Percentiles rank a stretch among this genome's conserved stretches.
phyloP scores from a whole-genome alignment of 1,140 invertebrate species.

The Drosophila santomea region DNA sequence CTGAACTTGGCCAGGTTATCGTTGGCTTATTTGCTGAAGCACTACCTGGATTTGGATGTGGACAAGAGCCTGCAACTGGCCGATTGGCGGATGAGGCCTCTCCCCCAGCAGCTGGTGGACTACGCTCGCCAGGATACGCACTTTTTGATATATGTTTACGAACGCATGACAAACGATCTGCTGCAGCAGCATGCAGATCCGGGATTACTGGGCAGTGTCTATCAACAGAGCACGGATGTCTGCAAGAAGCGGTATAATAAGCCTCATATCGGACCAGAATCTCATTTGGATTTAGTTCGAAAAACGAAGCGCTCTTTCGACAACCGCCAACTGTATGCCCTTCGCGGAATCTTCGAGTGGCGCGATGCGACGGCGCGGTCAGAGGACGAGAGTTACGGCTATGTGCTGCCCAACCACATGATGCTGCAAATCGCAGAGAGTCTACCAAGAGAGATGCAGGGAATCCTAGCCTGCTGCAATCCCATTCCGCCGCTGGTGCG shows the following conservation, averaged over 20 bases:
- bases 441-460: slow-evolving; percentile 97
- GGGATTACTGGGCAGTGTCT: slow-evolving; percentile 90
- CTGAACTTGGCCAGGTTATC: slow-evolving; percentile 91
- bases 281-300: slow-evolving; percentile 90
- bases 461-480: slow-evolving; percentile 96
- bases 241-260: slow-evolving; percentile 93
- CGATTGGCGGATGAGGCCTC: slow-evolving; percentile 97
- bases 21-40: slow-evolving; percentile 91
- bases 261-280: slow-evolving; percentile 89
- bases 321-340: slow-evolving; percentile 92
- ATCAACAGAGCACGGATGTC: slow-evolving; percentile 89
- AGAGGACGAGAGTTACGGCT: slow-evolving; percentile 96
- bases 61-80: slow-evolving; percentile 97
- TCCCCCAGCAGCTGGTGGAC: slow-evolving; percentile 92
- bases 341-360: slow-evolving; percentile 95
- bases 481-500: slow-evolving; percentile 95
- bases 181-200: slow-evolving; percentile 89
- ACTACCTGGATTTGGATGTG: slow-evolving; percentile 91
- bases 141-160: slow-evolving; percentile 97
- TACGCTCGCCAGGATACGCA: slow-evolving; percentile 98
- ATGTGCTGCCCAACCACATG: slow-evolving; percentile 98
- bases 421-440: slow-evolving; percentile 94
- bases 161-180: slow-evolving; percentile 92
- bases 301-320: slow-evolving; percentile 94
- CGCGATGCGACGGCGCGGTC: slow-evolving; percentile 92